Base-by-base conservation (phyloP, 2,888 invertebrate genomes). In the Cryptocephalus primarius region DNA sequence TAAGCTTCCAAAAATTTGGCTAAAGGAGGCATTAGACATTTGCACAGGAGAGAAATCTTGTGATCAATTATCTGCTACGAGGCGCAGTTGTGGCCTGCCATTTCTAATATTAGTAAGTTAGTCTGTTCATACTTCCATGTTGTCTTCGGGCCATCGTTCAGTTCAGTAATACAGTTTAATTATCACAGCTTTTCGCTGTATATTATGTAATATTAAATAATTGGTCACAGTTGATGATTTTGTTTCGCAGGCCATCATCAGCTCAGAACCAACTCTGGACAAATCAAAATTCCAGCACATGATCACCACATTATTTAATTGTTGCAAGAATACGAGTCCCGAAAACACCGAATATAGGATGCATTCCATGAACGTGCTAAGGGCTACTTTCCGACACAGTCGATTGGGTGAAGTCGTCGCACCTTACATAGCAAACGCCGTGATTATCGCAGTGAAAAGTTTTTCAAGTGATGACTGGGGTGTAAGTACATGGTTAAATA, bases 51-150 rank as follows among this genome's bases (percentile, higher is more conserved):
- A 67, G 41, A 60, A 65, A 45, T 64, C 65, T 14, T 71, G 71
- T 51, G 66, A 68, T 1, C 78, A 78, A 61, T 68, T 88, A 10
- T 88, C 87, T 61, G 77, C 89, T 6, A 95, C 95, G 0, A 74
- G 96, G 14, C 75, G 96, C 50, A 93, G 94, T 67, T 96, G 94
- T 9, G 97, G 96, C 1, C 76, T 97, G 45, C 96, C 96, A 0
- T 95, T 88, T 66, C 85, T 94, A 76, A 80, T 92, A 55, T 85
- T 88, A 76, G 87, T 85, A 54, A 54, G 10, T 41, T 40, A 22
- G 31, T 40, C 46, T n/a, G n/a, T 43, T 40, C 13, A 33, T 42
- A 12, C 40, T 12, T n/a, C n/a, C n/a, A 51, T 36, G 22, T 22
- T 22, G 2, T n/a, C n/a, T n/a, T n/a, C n/a, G n/a, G 6, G 22